phyloP scores from a whole-genome alignment of 2,797 vertebrate species.

The Pseudochromis fuscus region DNA sequence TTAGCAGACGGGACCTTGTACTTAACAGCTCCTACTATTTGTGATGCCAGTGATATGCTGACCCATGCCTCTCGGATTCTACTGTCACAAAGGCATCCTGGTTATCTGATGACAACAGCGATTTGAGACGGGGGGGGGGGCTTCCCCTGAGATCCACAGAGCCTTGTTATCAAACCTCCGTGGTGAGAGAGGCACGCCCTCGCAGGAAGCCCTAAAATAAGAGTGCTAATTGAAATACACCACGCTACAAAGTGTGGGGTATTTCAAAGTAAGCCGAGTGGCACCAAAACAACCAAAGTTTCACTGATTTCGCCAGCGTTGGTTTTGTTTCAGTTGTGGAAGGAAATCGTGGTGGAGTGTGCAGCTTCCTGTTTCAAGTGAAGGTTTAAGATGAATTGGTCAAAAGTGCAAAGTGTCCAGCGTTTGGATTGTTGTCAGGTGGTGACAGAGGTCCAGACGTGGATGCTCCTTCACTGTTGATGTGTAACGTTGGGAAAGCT shows the following conservation, averaged over 20 bases:
- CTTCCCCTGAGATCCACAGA: slow-evolving; percentile 51
- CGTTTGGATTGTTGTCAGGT: slow-evolving; percentile 19
- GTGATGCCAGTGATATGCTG: slow-evolving; percentile 73
- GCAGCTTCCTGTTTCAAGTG: not conserved
- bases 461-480: slow-evolving; percentile 64
- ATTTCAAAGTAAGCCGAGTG: slow-evolving; percentile 29
- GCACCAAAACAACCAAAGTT: too few relatives aligned
- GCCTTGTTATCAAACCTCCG: slow-evolving; percentile 70
- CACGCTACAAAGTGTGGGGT: slow-evolving; percentile 28
- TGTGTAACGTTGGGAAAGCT: slow-evolving; percentile 70
- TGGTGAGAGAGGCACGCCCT: slow-evolving; percentile 53
- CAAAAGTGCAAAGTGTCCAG: slow-evolving; percentile 8
- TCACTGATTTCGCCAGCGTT: slow-evolving; percentile 7
- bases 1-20: slow-evolving; percentile 43
- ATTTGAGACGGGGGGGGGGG: slow-evolving; percentile 43
- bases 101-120: slow-evolving; percentile 82
- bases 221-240: slow-evolving; percentile 53
- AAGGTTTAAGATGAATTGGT: not conserved
- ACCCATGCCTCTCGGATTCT: slow-evolving; percentile 78
- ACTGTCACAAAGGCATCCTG: slow-evolving; percentile 80
- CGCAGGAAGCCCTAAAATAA: slow-evolving; percentile 48
- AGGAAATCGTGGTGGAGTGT: not conserved
- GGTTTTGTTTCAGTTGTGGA: slow-evolving; percentile 3
- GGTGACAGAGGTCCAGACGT: slow-evolving; percentile 38
- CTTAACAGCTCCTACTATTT: slow-evolving; percentile 76